Conservation (phyloP, 2,113 vertebrate species). For the Naja naja region DNA sequence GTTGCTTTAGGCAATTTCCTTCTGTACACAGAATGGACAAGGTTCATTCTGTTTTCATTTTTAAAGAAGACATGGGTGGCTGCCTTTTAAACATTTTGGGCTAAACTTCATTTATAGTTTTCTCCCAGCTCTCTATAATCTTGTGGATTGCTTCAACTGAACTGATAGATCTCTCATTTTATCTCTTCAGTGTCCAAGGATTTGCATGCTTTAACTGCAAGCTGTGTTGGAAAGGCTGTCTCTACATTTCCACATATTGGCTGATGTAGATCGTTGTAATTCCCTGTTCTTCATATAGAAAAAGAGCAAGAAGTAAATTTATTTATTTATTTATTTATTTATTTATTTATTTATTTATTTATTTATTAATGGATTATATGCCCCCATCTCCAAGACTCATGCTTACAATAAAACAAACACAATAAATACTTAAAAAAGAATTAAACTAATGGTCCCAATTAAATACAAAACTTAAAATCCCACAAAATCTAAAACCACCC, state of each 20-base stretch:
- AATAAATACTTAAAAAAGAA: no score
- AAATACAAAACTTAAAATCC: no score
- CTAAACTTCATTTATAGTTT: background rate
- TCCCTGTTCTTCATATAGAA: background rate
- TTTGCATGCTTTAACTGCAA: background rate
- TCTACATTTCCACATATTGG: background rate
- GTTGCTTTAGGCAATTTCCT: conserved; percentile 29
- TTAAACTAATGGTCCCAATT: no score
- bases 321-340: no score
- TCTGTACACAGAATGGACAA: background rate
- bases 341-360: no score
- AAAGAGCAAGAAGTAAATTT: background rate
- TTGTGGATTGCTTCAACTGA: background rate
- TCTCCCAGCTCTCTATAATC: background rate
- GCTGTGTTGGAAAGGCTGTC: background rate
- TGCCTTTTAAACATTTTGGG: background rate
- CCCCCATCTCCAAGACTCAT: no score
- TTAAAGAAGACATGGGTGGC: background rate
- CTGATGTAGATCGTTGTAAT: background rate
- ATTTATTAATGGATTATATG: no score
- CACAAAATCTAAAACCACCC: no score
- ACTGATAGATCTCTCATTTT: background rate
- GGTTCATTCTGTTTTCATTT: conserved; percentile 23
- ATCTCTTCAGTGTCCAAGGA: background rate
- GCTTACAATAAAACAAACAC: no score